phyloP scores from a whole-genome alignment of 2,888 invertebrate genomes.

The Sympetrum striolatum region DNA sequence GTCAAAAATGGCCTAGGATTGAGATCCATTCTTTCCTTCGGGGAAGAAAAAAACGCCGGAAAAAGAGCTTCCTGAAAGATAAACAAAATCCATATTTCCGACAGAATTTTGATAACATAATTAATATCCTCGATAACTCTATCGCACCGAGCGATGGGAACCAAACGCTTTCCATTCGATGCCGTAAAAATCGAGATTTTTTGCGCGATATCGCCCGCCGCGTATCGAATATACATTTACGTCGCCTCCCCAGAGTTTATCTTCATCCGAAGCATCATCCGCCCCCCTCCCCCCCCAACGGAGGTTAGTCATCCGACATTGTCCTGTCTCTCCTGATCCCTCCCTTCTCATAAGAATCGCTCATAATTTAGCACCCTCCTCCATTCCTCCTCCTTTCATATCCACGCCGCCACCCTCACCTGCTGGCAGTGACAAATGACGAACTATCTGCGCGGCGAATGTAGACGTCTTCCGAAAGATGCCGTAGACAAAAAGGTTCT shows the following conservation, averaged over 20 bases:
- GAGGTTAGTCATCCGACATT: slow-evolving; percentile 7
- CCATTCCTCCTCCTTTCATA: neutral
- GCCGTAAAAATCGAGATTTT: neutral
- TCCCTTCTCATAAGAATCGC: slow-evolving; percentile 31
- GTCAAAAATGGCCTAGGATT: no score
- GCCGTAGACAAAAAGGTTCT: neutral
- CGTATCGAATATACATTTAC: neutral
- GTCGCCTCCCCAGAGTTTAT: neutral
- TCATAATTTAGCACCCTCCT: slow-evolving; percentile 13
- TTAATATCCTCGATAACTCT: neutral
- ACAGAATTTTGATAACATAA: neutral
- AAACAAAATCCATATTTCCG: no score
- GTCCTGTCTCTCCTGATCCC: slow-evolving; percentile 29
- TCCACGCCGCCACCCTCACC: slow-evolving; percentile 11
- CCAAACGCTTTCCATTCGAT: neutral
- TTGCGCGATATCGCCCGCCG: neutral
- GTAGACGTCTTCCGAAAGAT: slow-evolving; percentile 24
- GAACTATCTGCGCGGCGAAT: slow-evolving; percentile 2
- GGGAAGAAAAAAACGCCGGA: no score
- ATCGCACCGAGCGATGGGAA: neutral
- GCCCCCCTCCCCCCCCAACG: neutral
- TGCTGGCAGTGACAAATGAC: slow-evolving; percentile 42
- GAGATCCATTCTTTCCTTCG: no score
- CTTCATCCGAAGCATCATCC: neutral
- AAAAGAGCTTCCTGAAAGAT: no score